Conservation (phyloP, 2,888 invertebrate genomes). For the Sesia bembeciformis region DNA sequence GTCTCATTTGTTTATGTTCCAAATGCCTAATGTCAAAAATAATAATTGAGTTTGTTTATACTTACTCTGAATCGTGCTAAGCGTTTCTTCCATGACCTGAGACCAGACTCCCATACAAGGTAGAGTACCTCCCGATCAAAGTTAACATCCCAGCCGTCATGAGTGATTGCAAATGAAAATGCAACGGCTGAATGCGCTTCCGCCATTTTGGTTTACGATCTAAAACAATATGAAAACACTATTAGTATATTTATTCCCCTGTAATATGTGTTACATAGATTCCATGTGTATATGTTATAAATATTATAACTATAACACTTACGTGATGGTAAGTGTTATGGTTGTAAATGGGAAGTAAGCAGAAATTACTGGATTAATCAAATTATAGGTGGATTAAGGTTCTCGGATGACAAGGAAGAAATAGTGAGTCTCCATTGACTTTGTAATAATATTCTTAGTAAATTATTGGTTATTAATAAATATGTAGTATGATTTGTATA, state of each 20-base stretch:
- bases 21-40: too few relatives aligned
- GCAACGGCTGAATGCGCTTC: conserved; percentile 99
- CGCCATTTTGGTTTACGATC: conserved; percentile 81
- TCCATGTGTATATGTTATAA: neutral
- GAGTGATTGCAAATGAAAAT: conserved; percentile 97
- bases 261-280: neutral
- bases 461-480: too few relatives aligned
- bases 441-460: too few relatives aligned
- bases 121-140: conserved; percentile 97
- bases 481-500: too few relatives aligned
- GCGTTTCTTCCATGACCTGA: conserved; percentile 96
- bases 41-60: conserved; percentile 4
- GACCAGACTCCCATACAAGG: conserved; percentile 95
- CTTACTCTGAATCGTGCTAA: conserved; percentile 91
- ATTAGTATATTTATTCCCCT: neutral
- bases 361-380: too few relatives aligned
- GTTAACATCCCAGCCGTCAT: conserved; percentile 98
- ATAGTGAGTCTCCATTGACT: too few relatives aligned
- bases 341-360: too few relatives aligned
- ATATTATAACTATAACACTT: neutral
- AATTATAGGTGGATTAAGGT: too few relatives aligned
- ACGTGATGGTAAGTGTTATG: too few relatives aligned
- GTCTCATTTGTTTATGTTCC: too few relatives aligned
- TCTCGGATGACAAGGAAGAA: too few relatives aligned
- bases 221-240: conserved; percentile 9